Percentiles rank a stretch among this genome's conserved stretches.
These are phyloP conservation scores for Apeira syringaria DNA, from an alignment of 2,888 invertebrate species.

Conservation along the genomic window DNA sequence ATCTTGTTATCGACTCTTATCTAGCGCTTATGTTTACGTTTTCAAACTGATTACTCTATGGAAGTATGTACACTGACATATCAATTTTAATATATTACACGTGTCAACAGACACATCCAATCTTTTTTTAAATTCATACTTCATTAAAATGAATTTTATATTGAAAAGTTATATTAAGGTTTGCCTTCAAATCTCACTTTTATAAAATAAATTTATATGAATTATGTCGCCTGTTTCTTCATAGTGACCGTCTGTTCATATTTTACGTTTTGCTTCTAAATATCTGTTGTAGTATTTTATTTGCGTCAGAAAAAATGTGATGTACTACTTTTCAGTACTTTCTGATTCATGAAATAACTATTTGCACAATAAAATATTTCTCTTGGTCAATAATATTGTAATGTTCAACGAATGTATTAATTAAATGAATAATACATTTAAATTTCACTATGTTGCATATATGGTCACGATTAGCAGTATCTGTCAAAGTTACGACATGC, in stretches of 20 bases:
- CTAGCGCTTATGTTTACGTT: constrained; percentile 57
- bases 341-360: too few species aligned
- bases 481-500: constrained; percentile 18
- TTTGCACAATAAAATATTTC: too few species aligned
- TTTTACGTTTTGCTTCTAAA: too few species aligned
- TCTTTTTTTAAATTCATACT: constrained; percentile 9
- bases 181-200: too few species aligned
- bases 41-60: constrained; percentile 47
- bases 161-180: not conserved
- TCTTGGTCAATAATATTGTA: constrained; percentile 3
- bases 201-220: too few species aligned
- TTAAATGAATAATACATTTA: constrained; percentile 9
- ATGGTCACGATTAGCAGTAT: constrained; percentile 18
- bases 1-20: constrained; percentile 61
- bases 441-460: constrained; percentile 3
- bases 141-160: constrained; percentile 10
- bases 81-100: constrained; percentile 33
- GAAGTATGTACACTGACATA: constrained; percentile 34
- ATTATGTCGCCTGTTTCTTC: too few species aligned
- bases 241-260: too few species aligned
- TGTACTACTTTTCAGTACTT: too few species aligned
- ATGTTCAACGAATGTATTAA: constrained; percentile 3
- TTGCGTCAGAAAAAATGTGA: too few species aligned
- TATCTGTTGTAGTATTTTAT: too few species aligned
- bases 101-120: constrained; percentile 27